These are phyloP conservation scores for Phainopepla nitens DNA, from an alignment of 2,113 vertebrate genomes.

Conservation along the genomic window DNA sequence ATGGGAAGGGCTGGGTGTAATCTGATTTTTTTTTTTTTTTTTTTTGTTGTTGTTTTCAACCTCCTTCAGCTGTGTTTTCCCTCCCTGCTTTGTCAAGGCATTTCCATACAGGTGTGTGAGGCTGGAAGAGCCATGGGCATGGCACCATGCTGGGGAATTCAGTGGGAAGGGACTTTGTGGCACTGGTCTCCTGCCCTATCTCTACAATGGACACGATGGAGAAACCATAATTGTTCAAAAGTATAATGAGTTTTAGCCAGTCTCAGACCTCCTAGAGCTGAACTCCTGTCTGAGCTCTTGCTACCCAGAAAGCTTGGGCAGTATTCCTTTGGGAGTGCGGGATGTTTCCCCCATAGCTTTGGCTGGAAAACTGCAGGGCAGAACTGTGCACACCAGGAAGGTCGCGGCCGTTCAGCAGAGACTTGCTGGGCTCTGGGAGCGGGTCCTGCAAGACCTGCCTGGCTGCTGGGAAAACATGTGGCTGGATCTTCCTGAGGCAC, in stretches of 20 bases:
- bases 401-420: rapidly evolving
- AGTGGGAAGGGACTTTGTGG: background rate
- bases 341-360: rapidly evolving
- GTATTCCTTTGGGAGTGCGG: background rate
- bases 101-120: background rate
- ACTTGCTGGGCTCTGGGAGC: rapidly evolving
- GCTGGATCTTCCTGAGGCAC: background rate
- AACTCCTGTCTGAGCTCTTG: background rate
- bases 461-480: background rate
- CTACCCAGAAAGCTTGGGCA: background rate
- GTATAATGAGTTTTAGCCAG: background rate
- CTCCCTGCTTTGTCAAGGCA: background rate
- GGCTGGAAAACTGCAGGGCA: background rate
- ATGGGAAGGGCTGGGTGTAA: background rate
- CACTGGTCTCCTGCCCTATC: background rate
- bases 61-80: background rate
- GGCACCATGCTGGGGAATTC: rapidly evolving
- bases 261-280: background rate
- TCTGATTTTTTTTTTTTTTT: background rate
- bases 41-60: background rate
- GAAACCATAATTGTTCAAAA: background rate
- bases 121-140: background rate
- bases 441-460: background rate
- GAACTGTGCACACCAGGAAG: background rate
- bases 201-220: background rate